Conservation (phyloP, 2,113 vertebrate species). For the Xerus inauris region DNA sequence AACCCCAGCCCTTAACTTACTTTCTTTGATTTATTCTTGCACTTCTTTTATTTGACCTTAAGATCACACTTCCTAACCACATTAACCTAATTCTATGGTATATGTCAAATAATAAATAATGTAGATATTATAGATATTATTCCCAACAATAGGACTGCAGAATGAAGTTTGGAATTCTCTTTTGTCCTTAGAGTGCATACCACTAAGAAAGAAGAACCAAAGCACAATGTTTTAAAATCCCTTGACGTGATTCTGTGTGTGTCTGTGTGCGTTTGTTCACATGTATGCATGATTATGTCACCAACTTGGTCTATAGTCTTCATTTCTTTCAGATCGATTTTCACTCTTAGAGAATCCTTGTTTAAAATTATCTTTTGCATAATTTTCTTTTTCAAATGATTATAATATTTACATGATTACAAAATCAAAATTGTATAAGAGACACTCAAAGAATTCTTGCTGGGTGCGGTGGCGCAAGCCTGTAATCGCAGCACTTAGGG, state of each 20-base stretch:
- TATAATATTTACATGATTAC: not conserved
- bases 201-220: too few relatives aligned
- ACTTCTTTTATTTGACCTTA: not conserved
- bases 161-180: not conserved
- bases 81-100: not conserved
- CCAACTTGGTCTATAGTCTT: not conserved
- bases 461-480: too few relatives aligned
- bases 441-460: not conserved
- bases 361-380: not conserved
- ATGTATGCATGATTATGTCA: not conserved
- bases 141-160: not conserved
- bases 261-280: not conserved
- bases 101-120: not conserved
- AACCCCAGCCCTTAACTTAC: too few relatives aligned
- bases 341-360: not conserved
- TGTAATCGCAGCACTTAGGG: too few relatives aligned
- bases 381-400: not conserved
- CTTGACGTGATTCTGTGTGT: not conserved
- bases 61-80: not conserved
- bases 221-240: not conserved
- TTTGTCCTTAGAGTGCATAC: not conserved
- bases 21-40: not conserved
- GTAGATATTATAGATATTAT: not conserved
- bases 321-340: not conserved
- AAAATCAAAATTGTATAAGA: not conserved